These are phyloP conservation scores for Diarsia rubi DNA, from an alignment of 2,888 invertebrate genomes.

Conservation along the genomic window DNA sequence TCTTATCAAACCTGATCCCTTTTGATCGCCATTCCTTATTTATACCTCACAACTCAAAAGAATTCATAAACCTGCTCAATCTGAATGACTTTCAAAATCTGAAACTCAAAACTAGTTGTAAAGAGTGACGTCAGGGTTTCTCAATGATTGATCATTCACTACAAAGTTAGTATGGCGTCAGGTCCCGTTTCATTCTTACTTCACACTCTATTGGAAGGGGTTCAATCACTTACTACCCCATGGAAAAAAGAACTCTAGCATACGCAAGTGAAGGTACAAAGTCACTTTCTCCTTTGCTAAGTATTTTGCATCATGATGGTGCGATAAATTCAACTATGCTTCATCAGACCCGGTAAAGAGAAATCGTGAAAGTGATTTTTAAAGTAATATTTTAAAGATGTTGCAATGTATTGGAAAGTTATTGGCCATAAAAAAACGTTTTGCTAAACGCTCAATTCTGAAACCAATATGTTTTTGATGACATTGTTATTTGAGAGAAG, in stretches of 20 bases:
- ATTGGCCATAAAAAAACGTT: constrained; percentile 54
- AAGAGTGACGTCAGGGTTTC: constrained; percentile 61
- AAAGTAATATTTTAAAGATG: constrained; percentile 64
- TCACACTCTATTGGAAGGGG: constrained; percentile 77
- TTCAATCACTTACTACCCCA: constrained; percentile 17
- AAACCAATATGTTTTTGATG: constrained; percentile 39
- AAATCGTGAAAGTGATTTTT: constrained; percentile 57
- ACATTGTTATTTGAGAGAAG: constrained; percentile 32
- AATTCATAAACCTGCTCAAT: constrained; percentile 34
- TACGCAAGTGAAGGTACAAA: constrained; percentile 15
- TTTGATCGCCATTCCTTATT: constrained; percentile 40
- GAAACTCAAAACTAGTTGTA: constrained; percentile 56
- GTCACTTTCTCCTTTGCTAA: not conserved
- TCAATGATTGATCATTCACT: constrained; percentile 68
- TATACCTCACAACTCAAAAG: constrained; percentile 21
- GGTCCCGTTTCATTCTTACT: constrained; percentile 76
- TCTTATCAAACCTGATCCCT: constrained; percentile 26
- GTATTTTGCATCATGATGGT: constrained; percentile 66
- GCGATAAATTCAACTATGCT: constrained; percentile 66
- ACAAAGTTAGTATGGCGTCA: constrained; percentile 61
- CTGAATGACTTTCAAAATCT: constrained; percentile 60
- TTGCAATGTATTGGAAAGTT: constrained; percentile 63
- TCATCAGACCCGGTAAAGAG: constrained; percentile 63
- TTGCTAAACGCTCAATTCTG: constrained; percentile 34
- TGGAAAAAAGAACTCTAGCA: constrained; percentile 21